Evolutionary conservation across 1,140 invertebrate species (phyloP).

Genomic region (Drosophila repletoides): DNA sequence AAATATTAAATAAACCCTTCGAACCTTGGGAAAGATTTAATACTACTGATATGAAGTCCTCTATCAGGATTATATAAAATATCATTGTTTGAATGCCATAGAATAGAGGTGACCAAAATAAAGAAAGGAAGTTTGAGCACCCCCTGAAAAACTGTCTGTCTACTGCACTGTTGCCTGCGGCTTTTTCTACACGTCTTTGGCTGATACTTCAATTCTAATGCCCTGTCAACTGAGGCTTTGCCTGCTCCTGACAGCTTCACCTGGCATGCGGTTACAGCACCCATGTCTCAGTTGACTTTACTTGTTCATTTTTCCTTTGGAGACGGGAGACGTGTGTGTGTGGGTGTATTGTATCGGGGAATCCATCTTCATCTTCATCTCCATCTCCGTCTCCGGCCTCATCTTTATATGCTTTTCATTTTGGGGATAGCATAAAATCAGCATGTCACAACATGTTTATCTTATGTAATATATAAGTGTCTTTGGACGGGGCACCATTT

Average conservation of each 20-base stretch:
- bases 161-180: too few species aligned
- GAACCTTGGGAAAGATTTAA: too few species aligned
- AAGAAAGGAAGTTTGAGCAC: too few species aligned
- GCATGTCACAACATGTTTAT: constrained; percentile 19
- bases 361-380: constrained; percentile 6
- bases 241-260: constrained; percentile 20
- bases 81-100: too few species aligned
- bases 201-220: background rate
- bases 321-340: too few species aligned
- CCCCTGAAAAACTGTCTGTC: too few species aligned
- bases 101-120: too few species aligned
- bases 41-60: too few species aligned
- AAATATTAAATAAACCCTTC: too few species aligned
- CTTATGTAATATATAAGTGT: constrained; percentile 25
- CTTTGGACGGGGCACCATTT: constrained; percentile 13
- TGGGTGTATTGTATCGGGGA: background rate
- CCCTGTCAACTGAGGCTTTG: constrained; percentile 8
- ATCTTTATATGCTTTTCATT: constrained; percentile 10
- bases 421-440: constrained; percentile 18
- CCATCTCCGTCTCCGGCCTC: too few species aligned
- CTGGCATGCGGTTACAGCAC: constrained; percentile 24
- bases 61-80: too few species aligned
- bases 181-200: too few species aligned
- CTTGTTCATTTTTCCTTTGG: constrained; percentile 4
- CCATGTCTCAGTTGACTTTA: background rate